phyloP scores from a whole-genome alignment of 2,888 invertebrate genomes.

The Macrosiphum euphorbiae region DNA sequence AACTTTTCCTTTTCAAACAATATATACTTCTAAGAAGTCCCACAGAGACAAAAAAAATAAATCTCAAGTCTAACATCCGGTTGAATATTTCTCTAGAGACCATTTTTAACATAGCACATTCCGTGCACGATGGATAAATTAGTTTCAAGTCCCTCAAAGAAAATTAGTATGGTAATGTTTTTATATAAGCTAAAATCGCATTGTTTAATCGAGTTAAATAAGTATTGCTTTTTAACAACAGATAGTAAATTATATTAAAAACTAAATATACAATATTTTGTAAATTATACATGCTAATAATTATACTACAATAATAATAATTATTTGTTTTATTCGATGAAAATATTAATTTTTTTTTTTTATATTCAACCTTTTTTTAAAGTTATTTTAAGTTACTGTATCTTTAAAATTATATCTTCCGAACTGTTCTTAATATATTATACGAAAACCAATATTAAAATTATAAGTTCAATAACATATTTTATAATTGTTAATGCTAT shows the following conservation, averaged over 20 bases:
- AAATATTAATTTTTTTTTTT: neutral
- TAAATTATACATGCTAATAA: neutral
- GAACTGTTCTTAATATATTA: neutral
- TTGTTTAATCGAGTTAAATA: neutral
- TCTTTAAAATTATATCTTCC: neutral
- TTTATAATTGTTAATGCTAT: neutral
- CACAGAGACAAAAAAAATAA: slow-evolving; percentile 46
- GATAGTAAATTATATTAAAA: neutral
- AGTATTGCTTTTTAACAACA: neutral
- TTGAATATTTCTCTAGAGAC: slow-evolving; percentile 34
- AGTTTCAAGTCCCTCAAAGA: slow-evolving; percentile 40
- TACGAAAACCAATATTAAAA: neutral
- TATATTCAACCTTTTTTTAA: neutral
- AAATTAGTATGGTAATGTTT: neutral
- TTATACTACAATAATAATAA: neutral
- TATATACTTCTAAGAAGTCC: slow-evolving; percentile 22
- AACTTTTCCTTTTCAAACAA: slow-evolving; percentile 45
- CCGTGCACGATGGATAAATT: slow-evolving; percentile 22
- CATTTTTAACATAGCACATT: slow-evolving; percentile 23
- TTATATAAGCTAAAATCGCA: neutral
- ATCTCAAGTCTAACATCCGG: slow-evolving; percentile 44
- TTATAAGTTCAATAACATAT: neutral
- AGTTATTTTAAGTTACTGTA: neutral
- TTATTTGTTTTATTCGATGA: neutral
- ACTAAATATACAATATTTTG: neutral